Conservation (phyloP, 1,140 invertebrate species). For the Thaumatotibia leucotreta region DNA sequence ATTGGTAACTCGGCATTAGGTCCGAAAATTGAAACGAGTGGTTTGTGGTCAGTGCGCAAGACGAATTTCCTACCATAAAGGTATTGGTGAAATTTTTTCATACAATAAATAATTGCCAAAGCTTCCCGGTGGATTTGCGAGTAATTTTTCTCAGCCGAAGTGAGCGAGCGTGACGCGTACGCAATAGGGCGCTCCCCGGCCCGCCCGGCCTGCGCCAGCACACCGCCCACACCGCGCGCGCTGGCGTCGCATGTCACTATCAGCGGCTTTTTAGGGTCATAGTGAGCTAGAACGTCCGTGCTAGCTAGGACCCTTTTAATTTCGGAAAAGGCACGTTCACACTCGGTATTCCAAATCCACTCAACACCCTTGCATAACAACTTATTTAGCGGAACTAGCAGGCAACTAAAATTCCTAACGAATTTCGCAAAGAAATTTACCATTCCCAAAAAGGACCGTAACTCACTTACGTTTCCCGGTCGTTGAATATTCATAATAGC, state of each 20-base stretch:
- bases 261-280: not conserved
- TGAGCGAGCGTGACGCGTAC: not conserved
- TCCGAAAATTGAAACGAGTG: slow-evolving; percentile 53
- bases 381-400: not conserved
- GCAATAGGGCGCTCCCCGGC: not conserved
- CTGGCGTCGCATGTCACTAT: not conserved
- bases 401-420: not conserved
- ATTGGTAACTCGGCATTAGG: slow-evolving; percentile 22
- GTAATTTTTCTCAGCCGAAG: not conserved
- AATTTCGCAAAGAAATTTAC: slow-evolving; percentile 12
- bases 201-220: not conserved
- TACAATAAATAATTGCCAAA: no score
- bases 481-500: not conserved
- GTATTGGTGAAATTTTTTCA: no score
- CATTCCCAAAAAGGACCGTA: slow-evolving; percentile 9
- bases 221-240: not conserved
- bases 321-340: not conserved
- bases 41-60: slow-evolving; percentile 70
- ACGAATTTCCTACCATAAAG: slow-evolving; percentile 60
- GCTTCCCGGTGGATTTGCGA: not conserved
- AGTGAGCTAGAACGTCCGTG: not conserved
- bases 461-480: not conserved
- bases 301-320: not conserved
- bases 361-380: not conserved
- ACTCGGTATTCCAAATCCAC: not conserved